Percentiles rank a stretch among this genome's conserved stretches.
Conservation (phyloP, 2,888 invertebrate genomes). For the Pyrrhosoma nymphula region DNA sequence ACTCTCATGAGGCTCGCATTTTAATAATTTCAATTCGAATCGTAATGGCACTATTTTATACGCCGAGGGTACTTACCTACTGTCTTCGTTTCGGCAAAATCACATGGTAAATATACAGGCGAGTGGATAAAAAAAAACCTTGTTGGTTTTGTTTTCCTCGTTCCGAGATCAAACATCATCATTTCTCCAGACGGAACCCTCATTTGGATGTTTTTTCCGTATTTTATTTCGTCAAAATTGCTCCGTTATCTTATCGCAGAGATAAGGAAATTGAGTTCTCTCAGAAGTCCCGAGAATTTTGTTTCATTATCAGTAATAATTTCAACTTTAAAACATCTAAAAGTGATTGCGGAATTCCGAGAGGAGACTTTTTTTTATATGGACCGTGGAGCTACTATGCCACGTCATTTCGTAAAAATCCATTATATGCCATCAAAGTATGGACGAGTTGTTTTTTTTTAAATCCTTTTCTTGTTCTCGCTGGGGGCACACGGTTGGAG, state of each 20-base stretch:
- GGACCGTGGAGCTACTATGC: background rate
- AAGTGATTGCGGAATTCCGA: background rate
- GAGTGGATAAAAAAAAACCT: background rate
- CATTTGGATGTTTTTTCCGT: background rate
- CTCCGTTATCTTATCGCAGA: background rate
- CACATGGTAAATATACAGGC: background rate
- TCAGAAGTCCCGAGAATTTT: background rate
- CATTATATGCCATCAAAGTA: background rate
- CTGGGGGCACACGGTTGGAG: background rate
- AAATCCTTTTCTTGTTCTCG: background rate
- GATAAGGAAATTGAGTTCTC: slow-evolving; percentile 11
- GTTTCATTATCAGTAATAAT: slow-evolving; percentile 3
- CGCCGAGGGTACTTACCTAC: background rate
- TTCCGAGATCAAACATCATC: background rate
- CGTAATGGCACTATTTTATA: background rate
- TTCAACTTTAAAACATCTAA: background rate
- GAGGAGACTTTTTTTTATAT: background rate
- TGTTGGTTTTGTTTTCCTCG: background rate
- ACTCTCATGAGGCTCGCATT: background rate
- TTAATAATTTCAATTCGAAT: background rate
- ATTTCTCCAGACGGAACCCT: background rate
- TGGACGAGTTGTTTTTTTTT: background rate
- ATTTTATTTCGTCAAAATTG: background rate
- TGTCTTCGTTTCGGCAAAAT: background rate
- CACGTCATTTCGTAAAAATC: slow-evolving; percentile 5